These are phyloP conservation scores for Poecile montanus DNA, from an alignment of 2,797 vertebrate genomes.

Conservation along the genomic window DNA sequence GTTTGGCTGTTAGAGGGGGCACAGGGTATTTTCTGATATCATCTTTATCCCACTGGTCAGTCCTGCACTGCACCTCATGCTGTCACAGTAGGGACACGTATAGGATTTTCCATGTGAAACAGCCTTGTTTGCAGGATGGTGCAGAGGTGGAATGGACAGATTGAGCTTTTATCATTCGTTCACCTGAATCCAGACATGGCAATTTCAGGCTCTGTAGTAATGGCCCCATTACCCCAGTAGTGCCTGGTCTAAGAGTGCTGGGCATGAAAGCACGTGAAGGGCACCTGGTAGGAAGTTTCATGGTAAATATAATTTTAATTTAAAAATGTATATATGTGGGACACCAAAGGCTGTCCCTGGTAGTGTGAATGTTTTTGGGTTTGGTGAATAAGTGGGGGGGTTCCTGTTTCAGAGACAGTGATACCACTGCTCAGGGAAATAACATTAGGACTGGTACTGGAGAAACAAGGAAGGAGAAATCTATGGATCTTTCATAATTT, in stretches of 20 bases:
- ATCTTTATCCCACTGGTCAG: neutral
- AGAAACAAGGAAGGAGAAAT: neutral
- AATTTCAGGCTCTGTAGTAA: neutral
- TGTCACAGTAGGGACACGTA: accelerated
- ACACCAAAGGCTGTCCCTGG: neutral
- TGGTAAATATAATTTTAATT: neutral
- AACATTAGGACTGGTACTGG: neutral
- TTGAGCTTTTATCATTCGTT: neutral
- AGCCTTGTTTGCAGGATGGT: neutral
- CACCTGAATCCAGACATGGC: accelerated
- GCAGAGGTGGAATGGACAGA: neutral
- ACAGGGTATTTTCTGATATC: neutral
- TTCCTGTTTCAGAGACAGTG: neutral
- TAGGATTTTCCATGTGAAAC: neutral
- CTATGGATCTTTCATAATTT: neutral
- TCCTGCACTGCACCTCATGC: accelerated
- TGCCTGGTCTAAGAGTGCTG: neutral
- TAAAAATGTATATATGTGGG: neutral
- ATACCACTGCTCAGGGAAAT: neutral
- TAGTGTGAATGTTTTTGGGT: neutral
- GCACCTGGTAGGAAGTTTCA: accelerated
- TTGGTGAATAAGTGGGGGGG: neutral
- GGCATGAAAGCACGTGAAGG: neutral
- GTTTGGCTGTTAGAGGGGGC: neutral
- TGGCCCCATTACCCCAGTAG: neutral